phyloP scores from a whole-genome alignment of 2,113 vertebrate genomes.

The Clupea harengus region DNA sequence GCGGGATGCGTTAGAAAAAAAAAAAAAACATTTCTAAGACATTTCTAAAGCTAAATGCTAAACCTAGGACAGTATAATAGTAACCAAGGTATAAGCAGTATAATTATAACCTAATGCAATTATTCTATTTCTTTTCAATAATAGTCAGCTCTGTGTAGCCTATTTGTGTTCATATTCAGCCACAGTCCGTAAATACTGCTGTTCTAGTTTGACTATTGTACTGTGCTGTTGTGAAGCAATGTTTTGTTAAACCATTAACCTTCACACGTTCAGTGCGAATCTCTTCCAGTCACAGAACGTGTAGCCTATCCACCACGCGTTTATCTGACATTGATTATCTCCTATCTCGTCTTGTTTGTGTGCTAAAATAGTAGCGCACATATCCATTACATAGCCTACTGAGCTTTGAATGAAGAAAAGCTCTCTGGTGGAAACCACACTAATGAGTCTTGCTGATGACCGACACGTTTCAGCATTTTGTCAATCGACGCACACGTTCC shows the following conservation, averaged over 20 bases:
- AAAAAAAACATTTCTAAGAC: too few species aligned
- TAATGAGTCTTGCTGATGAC: conserved; percentile 39
- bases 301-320: neutral
- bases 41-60: too few species aligned
- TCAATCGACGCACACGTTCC: conserved; percentile 28
- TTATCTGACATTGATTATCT: conserved; percentile 15
- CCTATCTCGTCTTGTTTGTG: neutral
- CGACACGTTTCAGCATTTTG: conserved; percentile 24
- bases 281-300: neutral
- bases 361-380: conserved; percentile 28
- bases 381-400: conserved; percentile 41
- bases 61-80: too few species aligned
- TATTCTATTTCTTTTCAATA: neutral
- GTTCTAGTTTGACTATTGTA: neutral
- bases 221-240: neutral
- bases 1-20: neutral
- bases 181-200: neutral
- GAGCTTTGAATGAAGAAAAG: conserved; percentile 38
- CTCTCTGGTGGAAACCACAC: conserved; percentile 35
- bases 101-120: neutral
- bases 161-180: neutral
- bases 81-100: too few species aligned
- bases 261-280: neutral
- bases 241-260: neutral
- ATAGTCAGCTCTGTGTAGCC: neutral